Base-by-base conservation (phyloP, 2,113 vertebrate genomes). In the Xiphophorus couchianus region DNA sequence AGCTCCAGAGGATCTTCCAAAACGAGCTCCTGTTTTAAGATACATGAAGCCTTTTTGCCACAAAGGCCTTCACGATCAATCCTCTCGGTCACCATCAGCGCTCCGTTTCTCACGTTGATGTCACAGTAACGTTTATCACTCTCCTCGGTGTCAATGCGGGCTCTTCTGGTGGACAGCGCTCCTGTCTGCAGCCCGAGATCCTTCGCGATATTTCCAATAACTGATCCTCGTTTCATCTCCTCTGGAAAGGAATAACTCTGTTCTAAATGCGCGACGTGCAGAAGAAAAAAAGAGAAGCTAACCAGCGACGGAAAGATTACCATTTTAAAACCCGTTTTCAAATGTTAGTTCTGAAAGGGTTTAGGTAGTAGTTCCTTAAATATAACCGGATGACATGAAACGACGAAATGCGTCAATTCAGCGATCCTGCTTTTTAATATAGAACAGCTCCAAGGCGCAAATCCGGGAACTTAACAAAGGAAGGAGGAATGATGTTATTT, bases 51-150 rank as follows among this genome's bases (percentile, higher is more conserved):
- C 65, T 74, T 91, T 76, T 77, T 66, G 3, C 80, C 91, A 79
- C 95, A 96, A 6, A 96, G 79, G 75, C 69, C 81, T 74, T 96
- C 95, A 78, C 95, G 74, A 81, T 96, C 94, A 31, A 96, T 91
- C 61, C 91, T 91, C 8, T 93, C 83, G n/a, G 84, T 76, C 29
- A 95, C 90, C 58, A 86, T 85, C 29, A 96, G 54, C 29, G 94
- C 92, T 17, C 95, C 95, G 15, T 77, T 94, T 1, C 85, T 87
- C 6, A 87, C 17, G 73, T 90, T 93, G 39, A 96, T 81, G 0
- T 72, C 72, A 80, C 93, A 93, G 58, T 90, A 85, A 22, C 73
- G 77, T 68, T 88, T 93, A 78, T 15, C 87, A 66, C 84, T 92
- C 31, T 82, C 85, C 68, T 94, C 94, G 0, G 90, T 88, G 77